Percentiles rank a stretch among this genome's conserved stretches.
Evolutionary conservation across 2,797 vertebrate species (phyloP).

Genomic region (Danionella dracula): DNA sequence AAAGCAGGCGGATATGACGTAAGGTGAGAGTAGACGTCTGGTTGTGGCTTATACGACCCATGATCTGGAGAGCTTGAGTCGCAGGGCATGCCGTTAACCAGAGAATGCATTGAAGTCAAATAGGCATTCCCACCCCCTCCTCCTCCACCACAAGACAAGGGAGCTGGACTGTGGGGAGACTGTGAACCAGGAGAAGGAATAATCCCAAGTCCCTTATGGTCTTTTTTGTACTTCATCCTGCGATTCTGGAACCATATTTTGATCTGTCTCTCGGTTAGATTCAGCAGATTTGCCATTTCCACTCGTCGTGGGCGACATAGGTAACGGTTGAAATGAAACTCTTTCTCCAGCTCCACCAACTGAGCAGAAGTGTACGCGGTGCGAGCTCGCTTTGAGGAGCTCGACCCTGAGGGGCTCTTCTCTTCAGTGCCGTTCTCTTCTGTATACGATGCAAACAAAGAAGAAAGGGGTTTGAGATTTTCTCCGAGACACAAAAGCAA

Average conservation of each 20-base stretch:
- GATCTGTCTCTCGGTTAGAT: slow-evolving; percentile 97
- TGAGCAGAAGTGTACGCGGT: slow-evolving; percentile 98
- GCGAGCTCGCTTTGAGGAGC: slow-evolving; percentile 90
- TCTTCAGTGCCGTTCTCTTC: slow-evolving; percentile 95
- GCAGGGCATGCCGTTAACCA: slow-evolving; percentile 91
- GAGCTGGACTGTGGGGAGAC: slow-evolving; percentile 87
- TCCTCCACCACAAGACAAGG: slow-evolving; percentile 63
- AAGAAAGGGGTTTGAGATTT: background rate
- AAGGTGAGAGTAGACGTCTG: slow-evolving; percentile 84
- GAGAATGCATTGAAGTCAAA: slow-evolving; percentile 95
- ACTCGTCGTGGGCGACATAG: slow-evolving; percentile 92
- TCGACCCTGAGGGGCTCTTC: slow-evolving; percentile 90
- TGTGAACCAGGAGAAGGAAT: slow-evolving; percentile 93
- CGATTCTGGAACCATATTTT: slow-evolving; percentile 99
- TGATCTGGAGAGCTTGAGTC: slow-evolving; percentile 90
- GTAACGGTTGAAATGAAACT: slow-evolving; percentile 98
- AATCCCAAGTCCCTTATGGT: slow-evolving; percentile 95
- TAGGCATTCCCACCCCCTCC: slow-evolving; percentile 76
- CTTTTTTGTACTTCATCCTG: slow-evolving; percentile 99
- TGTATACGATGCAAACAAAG: slow-evolving; percentile 66
- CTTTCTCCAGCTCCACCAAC: slow-evolving; percentile 98
- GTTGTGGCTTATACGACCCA: slow-evolving; percentile 87
- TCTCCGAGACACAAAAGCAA: too few species aligned
- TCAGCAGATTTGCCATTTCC: slow-evolving; percentile 97
- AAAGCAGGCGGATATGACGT: slow-evolving; percentile 86